Evolutionary conservation across 2,113 vertebrate species (phyloP), one percentile per base, ranked within the genome.

Genomic region (Chelonoidis abingdonii): DNA sequence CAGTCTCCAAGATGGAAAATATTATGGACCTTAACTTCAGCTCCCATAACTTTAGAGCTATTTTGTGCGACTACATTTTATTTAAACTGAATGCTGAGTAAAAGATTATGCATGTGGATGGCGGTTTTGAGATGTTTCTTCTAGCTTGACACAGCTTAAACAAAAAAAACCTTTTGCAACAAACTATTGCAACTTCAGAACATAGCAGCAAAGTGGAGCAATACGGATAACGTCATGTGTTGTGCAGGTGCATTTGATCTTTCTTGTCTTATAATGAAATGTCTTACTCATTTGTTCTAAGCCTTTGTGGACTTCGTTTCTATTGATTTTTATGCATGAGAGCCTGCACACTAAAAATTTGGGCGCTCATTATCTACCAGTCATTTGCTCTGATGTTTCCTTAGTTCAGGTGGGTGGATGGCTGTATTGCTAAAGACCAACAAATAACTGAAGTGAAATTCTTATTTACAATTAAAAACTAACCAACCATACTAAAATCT

Each of bases 351-450:
- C 50, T 44, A 75, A 84, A 8, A 56, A 41, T 8, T 84, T 94
- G 49, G 41, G 49, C 50, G 65, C 84, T 93, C 76, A 50, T 81
- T 90, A 95, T 4, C 5, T 49, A 5, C 31, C 88, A 90, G 65
- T 41, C 54, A 80, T 4, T 8, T 82, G 7, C 24, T 78, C 75
- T 27, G 25, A 25, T 47, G 41, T 47, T 47, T 78, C 47, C 59
- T 89, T 38, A 84, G 25, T 59, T 95, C 52, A 84, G 24, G 12
- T 80, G 27, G 19, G 13, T 76, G 93, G 93, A 83, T 84, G 4
- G 87, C 90, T 96, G 53, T 49, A 91, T 62, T 95, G 10, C 54
- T 95, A 79, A 52, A 54, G 84, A 27, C 57, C 50, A 91, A 81
- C 2, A 56, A 12, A 83, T 22, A 75, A 90, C 9, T 27, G 3